Conservation (phyloP, 2,797 vertebrate species). For the Staurois parvus region DNA sequence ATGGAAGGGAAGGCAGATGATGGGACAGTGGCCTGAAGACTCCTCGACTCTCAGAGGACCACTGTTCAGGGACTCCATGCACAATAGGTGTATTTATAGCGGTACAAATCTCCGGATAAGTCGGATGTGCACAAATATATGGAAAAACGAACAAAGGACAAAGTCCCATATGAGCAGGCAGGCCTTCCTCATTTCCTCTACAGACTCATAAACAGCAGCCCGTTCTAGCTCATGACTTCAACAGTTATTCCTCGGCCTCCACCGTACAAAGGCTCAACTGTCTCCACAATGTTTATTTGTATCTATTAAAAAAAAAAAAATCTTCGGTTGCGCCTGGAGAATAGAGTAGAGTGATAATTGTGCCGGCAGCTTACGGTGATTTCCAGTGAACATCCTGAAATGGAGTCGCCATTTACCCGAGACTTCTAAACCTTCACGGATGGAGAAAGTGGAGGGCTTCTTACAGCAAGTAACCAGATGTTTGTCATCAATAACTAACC, state of each 20-base stretch:
- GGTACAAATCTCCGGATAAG: conserved; percentile 42
- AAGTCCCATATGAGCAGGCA: conserved; percentile 27
- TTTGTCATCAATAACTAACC: too few species aligned
- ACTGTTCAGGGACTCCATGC: conserved; percentile 9
- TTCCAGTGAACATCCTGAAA: too few species aligned
- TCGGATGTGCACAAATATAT: conserved; percentile 53
- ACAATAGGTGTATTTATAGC: conserved; percentile 61
- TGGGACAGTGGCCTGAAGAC: neutral
- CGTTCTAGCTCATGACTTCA: conserved; percentile 35
- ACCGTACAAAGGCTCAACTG: conserved; percentile 35
- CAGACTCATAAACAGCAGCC: conserved; percentile 29
- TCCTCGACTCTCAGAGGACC: conserved; percentile 12
- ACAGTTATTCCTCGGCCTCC: conserved; percentile 4
- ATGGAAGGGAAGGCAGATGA: too few species aligned
- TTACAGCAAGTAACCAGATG: too few species aligned
- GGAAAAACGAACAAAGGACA: conserved; percentile 54
- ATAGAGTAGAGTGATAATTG: too few species aligned
- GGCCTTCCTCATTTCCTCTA: conserved; percentile 50
- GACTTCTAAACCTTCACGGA: too few species aligned
- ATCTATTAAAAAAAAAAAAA: conserved; percentile 1
- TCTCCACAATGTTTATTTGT: neutral
- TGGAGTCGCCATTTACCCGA: too few species aligned
- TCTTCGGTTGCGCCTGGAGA: too few species aligned
- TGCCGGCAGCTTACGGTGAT: too few species aligned
- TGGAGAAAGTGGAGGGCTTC: too few species aligned